A percentile compares a stretch with the other conserved stretches of the same genome.
Conservation (phyloP, 2,113 vertebrate genomes). For the Lophius piscatorius region DNA sequence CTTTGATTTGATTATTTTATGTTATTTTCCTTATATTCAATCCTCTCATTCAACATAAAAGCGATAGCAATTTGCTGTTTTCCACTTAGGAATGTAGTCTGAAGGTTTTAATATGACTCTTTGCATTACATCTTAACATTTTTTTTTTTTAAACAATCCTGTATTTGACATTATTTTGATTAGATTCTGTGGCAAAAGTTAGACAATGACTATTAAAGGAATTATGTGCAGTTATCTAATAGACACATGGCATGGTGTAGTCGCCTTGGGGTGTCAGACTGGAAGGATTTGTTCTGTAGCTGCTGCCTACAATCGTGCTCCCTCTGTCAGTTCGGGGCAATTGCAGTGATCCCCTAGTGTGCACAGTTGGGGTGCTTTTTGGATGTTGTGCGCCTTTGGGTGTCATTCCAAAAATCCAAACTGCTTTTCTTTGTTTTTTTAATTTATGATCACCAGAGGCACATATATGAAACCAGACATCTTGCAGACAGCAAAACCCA, state of each 20-base stretch:
- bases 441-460: constrained; percentile 16
- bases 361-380: constrained; percentile 24
- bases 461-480: not conserved
- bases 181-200: too few species aligned
- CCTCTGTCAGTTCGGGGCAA: constrained; percentile 39
- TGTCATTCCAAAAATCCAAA: constrained; percentile 23
- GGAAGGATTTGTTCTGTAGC: constrained; percentile 37
- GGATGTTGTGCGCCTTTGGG: constrained; percentile 38
- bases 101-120: too few species aligned
- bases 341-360: constrained; percentile 25
- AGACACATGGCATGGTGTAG: constrained; percentile 51
- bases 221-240: constrained; percentile 36
- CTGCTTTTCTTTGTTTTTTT: constrained; percentile 13
- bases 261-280: constrained; percentile 30
- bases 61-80: too few species aligned
- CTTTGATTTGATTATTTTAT: too few species aligned
- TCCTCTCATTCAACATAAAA: too few species aligned
- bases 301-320: constrained; percentile 49
- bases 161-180: too few species aligned
- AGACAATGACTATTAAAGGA: constrained; percentile 46
- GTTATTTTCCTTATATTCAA: too few species aligned
- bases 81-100: too few species aligned
- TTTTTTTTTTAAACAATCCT: too few species aligned
- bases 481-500: not conserved
- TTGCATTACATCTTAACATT: too few species aligned